Base-by-base conservation (phyloP, 2,888 invertebrate species). In the Amphimallon solstitiale region DNA sequence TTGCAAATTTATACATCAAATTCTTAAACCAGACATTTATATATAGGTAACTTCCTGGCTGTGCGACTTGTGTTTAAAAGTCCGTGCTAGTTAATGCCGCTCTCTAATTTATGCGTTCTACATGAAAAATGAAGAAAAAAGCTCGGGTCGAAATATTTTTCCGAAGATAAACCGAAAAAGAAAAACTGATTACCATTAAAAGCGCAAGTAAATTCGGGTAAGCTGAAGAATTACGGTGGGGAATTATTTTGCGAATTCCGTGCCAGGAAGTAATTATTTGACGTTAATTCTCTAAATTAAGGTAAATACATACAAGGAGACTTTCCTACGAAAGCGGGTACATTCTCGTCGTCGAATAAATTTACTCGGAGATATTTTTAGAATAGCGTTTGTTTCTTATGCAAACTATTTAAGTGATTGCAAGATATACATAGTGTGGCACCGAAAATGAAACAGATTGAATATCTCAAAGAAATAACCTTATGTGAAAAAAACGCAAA, bases 241-340 rank as follows among this genome's bases (percentile, higher is more conserved):
- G 6, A 17, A 17, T 52, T 52, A 52, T 19, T 37, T 29, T 38
- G 37, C 3, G 37, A 52, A 17, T 37, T 52, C 17, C 52, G 15
- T 52, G 37, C 38, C 14, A n/a, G 17, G 38, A 52, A 37, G 37
- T 52, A 52, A 52, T 52, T 52, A 52, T 37, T 12, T 19, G 38
- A 12, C 52, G 17, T 52, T 52, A 52, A 52, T 52, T 52, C 52
- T 5, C n/a, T 52, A 37, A 52, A 52, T 52, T 52, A 35, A 9
- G 52, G 52, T 2, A 35, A 38, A 19, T 52, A 19, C 23, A 23
- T 23, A 9, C 19, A n/a, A 48, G 12, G 14, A 52, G 29, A 38
- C 17, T 9, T 37, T 6, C 37, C 37, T 37, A 2, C 19, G 9
- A 23, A 23, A 23, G 23, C 23, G 23, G n/a, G n/a, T n/a, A 23